phyloP scores from a whole-genome alignment of 2,113 vertebrate species.

The Oreotrochilus melanogaster region DNA sequence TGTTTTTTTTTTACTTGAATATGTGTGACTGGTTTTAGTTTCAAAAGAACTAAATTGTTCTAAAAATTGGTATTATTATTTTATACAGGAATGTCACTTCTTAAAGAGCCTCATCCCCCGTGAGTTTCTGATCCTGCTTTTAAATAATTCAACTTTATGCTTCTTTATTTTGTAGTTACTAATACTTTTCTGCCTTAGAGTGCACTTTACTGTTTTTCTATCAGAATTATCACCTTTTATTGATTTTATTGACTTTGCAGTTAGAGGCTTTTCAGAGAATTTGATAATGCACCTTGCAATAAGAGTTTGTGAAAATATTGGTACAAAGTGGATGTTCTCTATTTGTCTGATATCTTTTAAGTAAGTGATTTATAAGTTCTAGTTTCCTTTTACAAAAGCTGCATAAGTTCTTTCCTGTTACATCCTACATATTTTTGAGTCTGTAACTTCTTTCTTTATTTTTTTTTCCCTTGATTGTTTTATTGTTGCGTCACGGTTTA shows the following conservation, averaged over 20 bases:
- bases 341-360: neutral
- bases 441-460: neutral
- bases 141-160: neutral
- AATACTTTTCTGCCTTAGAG: neutral
- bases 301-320: neutral
- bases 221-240: neutral
- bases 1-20: neutral
- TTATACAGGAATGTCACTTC: neutral
- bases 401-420: neutral
- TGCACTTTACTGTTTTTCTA: neutral
- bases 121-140: neutral
- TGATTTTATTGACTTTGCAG: neutral
- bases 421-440: neutral
- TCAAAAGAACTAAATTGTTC: neutral
- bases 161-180: neutral
- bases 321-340: neutral
- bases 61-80: neutral
- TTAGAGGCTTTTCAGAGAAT: neutral
- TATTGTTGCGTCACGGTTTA: no score
- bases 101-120: neutral
- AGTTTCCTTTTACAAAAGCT: neutral
- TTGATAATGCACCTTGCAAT: neutral
- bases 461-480: neutral
- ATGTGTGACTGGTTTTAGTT: neutral
- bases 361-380: neutral